These are phyloP conservation scores for Spheniscus humboldti DNA, from an alignment of 2,797 vertebrate species.

Conservation along the genomic window DNA sequence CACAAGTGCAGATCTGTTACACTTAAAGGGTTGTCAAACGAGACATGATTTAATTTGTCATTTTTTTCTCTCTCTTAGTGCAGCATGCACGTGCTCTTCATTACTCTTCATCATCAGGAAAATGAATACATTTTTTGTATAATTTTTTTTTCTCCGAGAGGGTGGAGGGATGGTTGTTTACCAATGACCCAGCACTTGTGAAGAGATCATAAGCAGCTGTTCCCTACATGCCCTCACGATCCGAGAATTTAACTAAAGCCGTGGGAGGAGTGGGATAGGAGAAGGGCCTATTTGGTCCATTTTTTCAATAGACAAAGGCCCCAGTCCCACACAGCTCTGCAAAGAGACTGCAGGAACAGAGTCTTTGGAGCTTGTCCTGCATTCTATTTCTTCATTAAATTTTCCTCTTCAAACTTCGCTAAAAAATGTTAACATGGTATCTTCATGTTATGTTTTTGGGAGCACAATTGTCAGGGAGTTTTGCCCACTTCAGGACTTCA, in stretches of 20 bases:
- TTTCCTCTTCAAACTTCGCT: neutral
- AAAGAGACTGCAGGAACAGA: neutral
- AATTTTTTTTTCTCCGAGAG: neutral
- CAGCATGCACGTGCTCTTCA: conserved; percentile 67
- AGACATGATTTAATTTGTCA: conserved; percentile 80
- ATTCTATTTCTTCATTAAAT: neutral
- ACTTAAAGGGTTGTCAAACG: conserved; percentile 69
- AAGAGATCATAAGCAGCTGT: conserved; percentile 72
- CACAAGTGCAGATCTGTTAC: conserved; percentile 76
- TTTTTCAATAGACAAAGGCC: conserved; percentile 49
- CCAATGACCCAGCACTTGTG: conserved; percentile 63
- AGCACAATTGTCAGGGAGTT: neutral
- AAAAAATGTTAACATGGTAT: neutral
- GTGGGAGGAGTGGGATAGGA: conserved; percentile 39
- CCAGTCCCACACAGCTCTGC: neutral
- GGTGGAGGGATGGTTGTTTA: conserved; percentile 66
- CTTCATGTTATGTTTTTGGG: fast-evolving
- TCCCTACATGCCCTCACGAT: conserved; percentile 60
- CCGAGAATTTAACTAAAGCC: neutral
- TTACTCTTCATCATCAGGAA: conserved; percentile 62
- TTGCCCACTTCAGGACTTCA: neutral
- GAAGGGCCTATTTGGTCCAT: neutral
- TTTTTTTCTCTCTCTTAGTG: conserved; percentile 48
- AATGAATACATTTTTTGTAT: conserved; percentile 72
- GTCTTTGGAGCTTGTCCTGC: neutral